Percentiles rank a stretch among this genome's conserved stretches.
Conservation (phyloP, 2,113 vertebrate species). For the Anseranas semipalmata region DNA sequence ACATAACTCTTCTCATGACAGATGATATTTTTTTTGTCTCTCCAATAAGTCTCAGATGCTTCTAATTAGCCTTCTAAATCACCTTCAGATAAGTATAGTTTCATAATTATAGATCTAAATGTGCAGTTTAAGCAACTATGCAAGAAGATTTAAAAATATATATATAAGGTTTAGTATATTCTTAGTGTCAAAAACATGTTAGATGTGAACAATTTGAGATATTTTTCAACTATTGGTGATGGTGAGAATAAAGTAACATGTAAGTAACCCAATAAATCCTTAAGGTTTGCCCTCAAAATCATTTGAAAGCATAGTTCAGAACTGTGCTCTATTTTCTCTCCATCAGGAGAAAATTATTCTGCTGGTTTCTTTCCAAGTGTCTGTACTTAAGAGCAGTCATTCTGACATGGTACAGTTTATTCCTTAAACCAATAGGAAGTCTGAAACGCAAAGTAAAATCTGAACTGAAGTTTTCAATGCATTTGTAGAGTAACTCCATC, state of each 20-base stretch:
- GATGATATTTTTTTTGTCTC: neutral
- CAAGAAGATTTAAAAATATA: neutral
- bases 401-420: neutral
- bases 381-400: neutral
- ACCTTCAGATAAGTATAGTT: neutral
- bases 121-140: neutral
- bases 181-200: neutral
- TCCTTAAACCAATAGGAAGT: neutral
- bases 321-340: neutral
- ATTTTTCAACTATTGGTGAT: neutral
- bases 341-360: neutral
- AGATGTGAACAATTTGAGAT: neutral
- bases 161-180: neutral
- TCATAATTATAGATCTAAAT: neutral
- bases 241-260: neutral
- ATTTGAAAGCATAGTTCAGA: neutral
- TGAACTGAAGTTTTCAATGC: neutral
- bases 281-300: neutral
- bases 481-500: neutral
- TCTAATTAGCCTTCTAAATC: neutral
- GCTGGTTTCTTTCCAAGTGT: neutral
- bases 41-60: neutral
- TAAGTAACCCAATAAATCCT: neutral
- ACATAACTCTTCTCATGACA: neutral
- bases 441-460: neutral